phyloP scores from a whole-genome alignment of 2,113 vertebrate genomes.

The Gopherus evgoodei region DNA sequence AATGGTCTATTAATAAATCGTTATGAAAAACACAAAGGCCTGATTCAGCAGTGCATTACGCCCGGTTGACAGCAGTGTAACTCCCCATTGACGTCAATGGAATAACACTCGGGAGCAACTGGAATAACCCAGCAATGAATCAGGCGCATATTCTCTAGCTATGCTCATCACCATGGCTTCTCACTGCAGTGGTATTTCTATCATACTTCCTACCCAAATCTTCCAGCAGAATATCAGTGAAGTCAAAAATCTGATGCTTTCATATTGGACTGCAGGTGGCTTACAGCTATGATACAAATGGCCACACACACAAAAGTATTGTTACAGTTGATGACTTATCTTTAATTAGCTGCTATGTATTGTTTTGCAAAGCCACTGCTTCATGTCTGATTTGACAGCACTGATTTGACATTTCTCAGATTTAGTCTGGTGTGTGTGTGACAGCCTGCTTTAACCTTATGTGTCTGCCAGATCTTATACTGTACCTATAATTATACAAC shows the following conservation, averaged over 20 bases:
- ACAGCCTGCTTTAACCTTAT: neutral
- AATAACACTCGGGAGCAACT: neutral
- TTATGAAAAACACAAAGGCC: no score
- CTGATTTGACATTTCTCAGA: neutral
- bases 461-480: neutral
- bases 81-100: neutral
- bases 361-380: constrained; percentile 9
- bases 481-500: neutral
- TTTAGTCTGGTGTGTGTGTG: neutral
- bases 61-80: constrained; percentile 12
- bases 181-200: neutral
- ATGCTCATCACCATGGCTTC: neutral
- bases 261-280: neutral
- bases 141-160: neutral
- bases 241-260: neutral
- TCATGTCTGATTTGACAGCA: neutral
- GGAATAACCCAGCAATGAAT: neutral
- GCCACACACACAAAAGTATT: neutral
- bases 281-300: neutral
- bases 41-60: constrained; percentile 45
- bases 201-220: neutral
- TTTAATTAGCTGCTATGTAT: neutral
- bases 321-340: neutral
- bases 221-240: neutral
- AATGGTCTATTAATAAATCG: constrained; percentile 6